Base-by-base conservation (phyloP, 2,113 vertebrate genomes). In the Odontesthes bonariensis region DNA sequence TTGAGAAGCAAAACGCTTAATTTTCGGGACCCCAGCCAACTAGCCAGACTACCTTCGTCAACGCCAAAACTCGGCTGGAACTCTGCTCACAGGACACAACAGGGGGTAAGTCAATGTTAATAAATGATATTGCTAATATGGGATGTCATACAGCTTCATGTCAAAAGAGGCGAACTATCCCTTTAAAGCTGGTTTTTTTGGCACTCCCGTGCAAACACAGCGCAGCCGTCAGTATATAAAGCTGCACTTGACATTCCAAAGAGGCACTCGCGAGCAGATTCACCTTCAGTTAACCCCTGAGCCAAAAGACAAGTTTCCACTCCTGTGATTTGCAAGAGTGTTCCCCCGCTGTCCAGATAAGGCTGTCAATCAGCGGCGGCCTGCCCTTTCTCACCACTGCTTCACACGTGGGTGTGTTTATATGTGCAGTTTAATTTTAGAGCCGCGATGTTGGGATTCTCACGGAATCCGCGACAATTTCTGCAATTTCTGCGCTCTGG, bases 281-380 rank as follows among this genome's bases (percentile, higher is more conserved):
- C 83, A 89, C 91, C 91, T 89, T 90, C 69, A 52, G 79, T 81
- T 87, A 55, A 88, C 89, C 86, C 86, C 81, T 44, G 56, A 77
- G 75, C 75, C 79, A 73, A 76, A 88, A 87, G n/a, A 27, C 72
- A 65, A 85, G 85, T 90, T 90, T 83, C 83, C 88, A 83, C 75
- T 73, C 69, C 83, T 66, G 83, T 70, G 77, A 86, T 69, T 80
- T 53, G 9, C 42, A 33, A 73, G 68, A 67, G 33, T 38, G 3
- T n/a, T 27, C 20, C 19, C 33, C 20, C 19, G 2, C 54, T 60
- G 17, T 55, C 9, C 9, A 90, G 85, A 90, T 88, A 87, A 86
- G 79, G n/a, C 73, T 67, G 86, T 83, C 88, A 89, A 47, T 92
- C 82, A 17, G 3, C 13, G 54, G 47, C 68, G 64, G 56, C 52